These are phyloP conservation scores for Acromyrmex echinatior DNA, from an alignment of 1,140 invertebrate species.

Conservation along the genomic window DNA sequence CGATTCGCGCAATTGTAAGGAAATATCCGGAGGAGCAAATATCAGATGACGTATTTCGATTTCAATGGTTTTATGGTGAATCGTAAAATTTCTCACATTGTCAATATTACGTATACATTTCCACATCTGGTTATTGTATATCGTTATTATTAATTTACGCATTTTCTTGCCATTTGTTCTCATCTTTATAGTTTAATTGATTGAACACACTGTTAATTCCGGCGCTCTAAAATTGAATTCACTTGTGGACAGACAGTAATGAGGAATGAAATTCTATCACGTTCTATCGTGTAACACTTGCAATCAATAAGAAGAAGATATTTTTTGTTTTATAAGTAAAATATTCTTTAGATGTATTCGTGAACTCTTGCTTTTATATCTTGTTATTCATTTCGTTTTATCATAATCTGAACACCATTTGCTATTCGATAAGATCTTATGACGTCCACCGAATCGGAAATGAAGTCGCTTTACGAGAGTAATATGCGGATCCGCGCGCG, in stretches of 20 bases:
- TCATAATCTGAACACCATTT: conserved; percentile 30
- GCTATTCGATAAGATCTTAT: conserved; percentile 30
- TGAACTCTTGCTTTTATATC: not conserved
- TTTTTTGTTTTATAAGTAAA: conserved; percentile 5
- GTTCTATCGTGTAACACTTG: not conserved
- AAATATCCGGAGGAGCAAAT: conserved; percentile 14
- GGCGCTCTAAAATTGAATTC: not conserved
- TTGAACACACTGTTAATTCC: not conserved
- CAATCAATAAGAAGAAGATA: not conserved
- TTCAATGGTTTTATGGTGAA: not conserved
- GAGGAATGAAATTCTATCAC: not conserved
- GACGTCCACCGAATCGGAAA: conserved; percentile 51
- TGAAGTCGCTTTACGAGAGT: conserved; percentile 8
- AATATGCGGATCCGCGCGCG: not conserved
- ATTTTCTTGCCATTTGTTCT: not conserved
- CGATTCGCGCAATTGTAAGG: conserved; percentile 28
- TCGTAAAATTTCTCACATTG: conserved; percentile 8
- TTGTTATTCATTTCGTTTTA: conserved; percentile 35
- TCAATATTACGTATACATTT: not conserved
- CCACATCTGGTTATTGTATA: not conserved
- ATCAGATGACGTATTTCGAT: conserved; percentile 17
- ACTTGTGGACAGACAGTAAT: not conserved
- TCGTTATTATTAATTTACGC: not conserved
- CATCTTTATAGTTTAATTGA: not conserved
- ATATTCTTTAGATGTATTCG: conserved; percentile 7